A percentile compares a stretch with the other conserved stretches of the same genome.
These are phyloP conservation scores for Pholis gunnellus DNA, from an alignment of 2,113 vertebrate species.

Conservation along the genomic window DNA sequence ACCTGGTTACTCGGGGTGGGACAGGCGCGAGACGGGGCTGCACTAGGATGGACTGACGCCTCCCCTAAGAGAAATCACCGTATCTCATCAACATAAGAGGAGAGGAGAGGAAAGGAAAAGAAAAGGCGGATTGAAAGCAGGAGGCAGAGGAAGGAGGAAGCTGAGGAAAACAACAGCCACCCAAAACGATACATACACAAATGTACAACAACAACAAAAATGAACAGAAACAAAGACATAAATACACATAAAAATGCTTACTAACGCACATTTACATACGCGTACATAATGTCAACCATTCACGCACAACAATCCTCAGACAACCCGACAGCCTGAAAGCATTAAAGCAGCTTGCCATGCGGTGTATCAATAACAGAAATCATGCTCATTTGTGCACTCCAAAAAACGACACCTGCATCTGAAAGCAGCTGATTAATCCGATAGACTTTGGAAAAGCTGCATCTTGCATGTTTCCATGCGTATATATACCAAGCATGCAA, in stretches of 20 bases:
- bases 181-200: constrained; percentile 53
- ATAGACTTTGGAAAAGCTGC: neutral
- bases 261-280: constrained; percentile 36
- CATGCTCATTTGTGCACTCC: constrained; percentile 63
- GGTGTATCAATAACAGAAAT: constrained; percentile 1
- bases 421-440: constrained; percentile 47
- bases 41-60: constrained; percentile 90
- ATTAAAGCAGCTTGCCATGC: constrained; percentile 63
- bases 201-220: constrained; percentile 43
- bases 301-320: constrained; percentile 26
- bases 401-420: constrained; percentile 40
- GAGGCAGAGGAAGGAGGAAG: constrained; percentile 35
- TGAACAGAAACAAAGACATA: constrained; percentile 55
- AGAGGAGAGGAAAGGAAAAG: constrained; percentile 65
- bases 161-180: constrained; percentile 60
- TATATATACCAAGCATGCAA: constrained; percentile 55
- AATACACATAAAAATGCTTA: constrained; percentile 48
- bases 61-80: constrained; percentile 91
- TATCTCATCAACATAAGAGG: constrained; percentile 87
- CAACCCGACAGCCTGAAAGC: constrained; percentile 52
- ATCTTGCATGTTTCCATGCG: constrained; percentile 53
- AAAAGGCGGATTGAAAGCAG: constrained; percentile 45
- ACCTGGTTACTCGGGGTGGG: constrained; percentile 87
- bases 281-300: constrained; percentile 20
- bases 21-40: constrained; percentile 87